phyloP scores from a whole-genome alignment of 2,797 vertebrate species.

The Podarcis lilfordi region DNA sequence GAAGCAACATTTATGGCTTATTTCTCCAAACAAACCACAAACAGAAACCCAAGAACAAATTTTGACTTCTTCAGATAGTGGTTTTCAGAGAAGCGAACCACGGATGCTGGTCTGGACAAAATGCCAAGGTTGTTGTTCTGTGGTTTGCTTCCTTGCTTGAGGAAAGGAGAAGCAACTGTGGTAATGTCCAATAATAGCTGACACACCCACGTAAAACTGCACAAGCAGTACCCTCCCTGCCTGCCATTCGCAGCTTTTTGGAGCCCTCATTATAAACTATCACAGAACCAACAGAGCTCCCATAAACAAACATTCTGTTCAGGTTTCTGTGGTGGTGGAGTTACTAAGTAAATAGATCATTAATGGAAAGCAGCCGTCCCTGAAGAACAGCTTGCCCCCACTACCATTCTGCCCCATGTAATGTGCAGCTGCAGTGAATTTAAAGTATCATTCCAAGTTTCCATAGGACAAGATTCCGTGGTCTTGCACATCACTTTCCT shows the following conservation, averaged over 20 bases:
- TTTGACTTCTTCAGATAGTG: too few relatives aligned
- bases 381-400: background rate
- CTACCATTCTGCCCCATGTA: background rate
- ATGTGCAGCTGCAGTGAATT: background rate
- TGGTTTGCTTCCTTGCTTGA: too few relatives aligned
- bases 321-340: background rate
- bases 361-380: background rate
- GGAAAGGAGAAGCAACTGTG: too few relatives aligned
- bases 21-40: too few relatives aligned
- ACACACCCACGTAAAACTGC: background rate
- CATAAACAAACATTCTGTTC: background rate
- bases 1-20: too few relatives aligned
- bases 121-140: too few relatives aligned
- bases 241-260: background rate
- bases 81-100: too few relatives aligned
- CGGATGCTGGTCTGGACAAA: too few relatives aligned
- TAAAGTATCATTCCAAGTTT: background rate
- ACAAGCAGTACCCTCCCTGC: background rate
- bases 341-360: background rate
- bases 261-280: background rate
- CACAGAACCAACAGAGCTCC: background rate
- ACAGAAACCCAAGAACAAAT: too few relatives aligned
- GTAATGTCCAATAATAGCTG: background rate
- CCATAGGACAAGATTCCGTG: background rate
- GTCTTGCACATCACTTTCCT: background rate